Base-by-base conservation (phyloP, 2,888 invertebrate species). In the Saturnia pavonia region DNA sequence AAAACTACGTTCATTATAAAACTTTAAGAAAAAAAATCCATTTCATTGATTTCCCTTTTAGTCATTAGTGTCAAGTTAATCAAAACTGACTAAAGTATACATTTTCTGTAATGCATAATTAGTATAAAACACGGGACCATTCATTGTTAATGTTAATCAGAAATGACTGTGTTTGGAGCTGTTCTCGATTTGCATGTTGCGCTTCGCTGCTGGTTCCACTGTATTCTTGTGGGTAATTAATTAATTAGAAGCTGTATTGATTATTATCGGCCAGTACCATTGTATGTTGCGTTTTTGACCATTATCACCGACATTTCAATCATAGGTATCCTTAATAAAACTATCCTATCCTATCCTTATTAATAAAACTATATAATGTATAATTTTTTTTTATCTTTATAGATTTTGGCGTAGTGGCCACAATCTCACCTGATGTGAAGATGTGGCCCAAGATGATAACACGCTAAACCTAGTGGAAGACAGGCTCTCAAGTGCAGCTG, bases 101-200 rank as follows among this genome's bases (percentile, higher is more conserved):
- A 54, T 54, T n/a, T 22, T 9, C n/a, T 72, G 73, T 75, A 67
- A 67, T 60, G 51, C 57, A 68, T 12, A 6, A 45, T 45, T 42
- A 67, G 70, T 71, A 71, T 63, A 11, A 63, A 68, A 69, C 65
- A 51, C 67, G 40, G 69, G 68, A 48, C 72, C 74, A 75, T 79
- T 75, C n/a, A 73, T 71, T 76, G 75, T 79, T 69, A 73, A 75
- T 74, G 77, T 77, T 75, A 80, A 81, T 78, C 73, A 75, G 74
- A 77, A 75, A 78, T 80, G 78, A 77, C 70, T 68, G 54, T 40
- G 51, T 68, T 73, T 71, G 70, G 71, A 70, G 74, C 72, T 63
- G 73, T 71, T 69, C 69, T 68, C 75, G 73, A 80, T 80, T 80
- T 78, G 75, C 73, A 79, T 80, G 73, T 72, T 43, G 25, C 7